Base-by-base conservation (phyloP, 1,140 invertebrate species). In the Lucilia cuprina region DNA sequence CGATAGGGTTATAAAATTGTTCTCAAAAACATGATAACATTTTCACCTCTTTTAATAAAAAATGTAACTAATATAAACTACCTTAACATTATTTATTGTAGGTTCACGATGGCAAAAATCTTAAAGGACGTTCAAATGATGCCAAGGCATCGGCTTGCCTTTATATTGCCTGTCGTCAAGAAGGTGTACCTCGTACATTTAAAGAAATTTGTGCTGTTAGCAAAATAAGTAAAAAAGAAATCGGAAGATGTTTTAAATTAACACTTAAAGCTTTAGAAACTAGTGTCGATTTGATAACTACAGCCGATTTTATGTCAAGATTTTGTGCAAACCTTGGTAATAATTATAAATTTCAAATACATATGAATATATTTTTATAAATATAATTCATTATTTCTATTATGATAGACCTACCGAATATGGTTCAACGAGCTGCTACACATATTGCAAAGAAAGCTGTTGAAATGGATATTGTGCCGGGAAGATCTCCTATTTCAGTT, bases 151-250 rank as follows among this genome's bases (percentile, higher is more conserved):
- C 99, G 0, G 98, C 99, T 0, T 99, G 98, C 92, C 93, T 99
- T 9, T 99, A 99, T 90, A 99, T 99, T 86, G 98, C 99, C 1
- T 99, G 99, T 91, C 93, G 99, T 49, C 98, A 99, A 91, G 99
- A 99, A 92, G 97, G 98, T 13, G 99, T 99, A 0, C 99, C 99
- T 0, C 94, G 99, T 87, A 99, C 99, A 50, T 99, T 99, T 91
- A 99, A 98, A 93, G 98, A 99, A 94, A 99, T 99, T 82, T 99
- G 98, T 93, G 98, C 98, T 10, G 97, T 99, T 41, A 99, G 98
- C 88, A 99, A 98, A 92, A 98, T 99, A 75, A 99, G 98, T 86
- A 99, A 99, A 92, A 99, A 99, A 90, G 99, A 99, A 93, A 99
- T 99, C 87, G 99, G 99, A 3, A 92, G 98, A 86, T 98, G 97